These are phyloP conservation scores for Amblyjoppa fuscipennis DNA, from an alignment of 2,888 invertebrate species.

Conservation along the genomic window DNA sequence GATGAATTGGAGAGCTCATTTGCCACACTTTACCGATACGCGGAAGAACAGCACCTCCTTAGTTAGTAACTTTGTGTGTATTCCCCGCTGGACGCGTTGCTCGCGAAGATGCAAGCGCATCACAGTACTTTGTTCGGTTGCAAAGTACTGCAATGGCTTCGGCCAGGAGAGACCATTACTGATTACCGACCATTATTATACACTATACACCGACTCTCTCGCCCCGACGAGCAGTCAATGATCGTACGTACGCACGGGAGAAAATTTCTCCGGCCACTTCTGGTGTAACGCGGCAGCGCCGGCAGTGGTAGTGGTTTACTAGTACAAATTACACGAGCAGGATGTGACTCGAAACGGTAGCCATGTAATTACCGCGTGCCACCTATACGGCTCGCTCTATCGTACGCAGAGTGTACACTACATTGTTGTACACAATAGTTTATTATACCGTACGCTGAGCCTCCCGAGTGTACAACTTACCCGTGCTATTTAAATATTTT, in stretches of 20 bases:
- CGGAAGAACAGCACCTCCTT: conserved; percentile 16
- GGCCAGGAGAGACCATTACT: conserved; percentile 35
- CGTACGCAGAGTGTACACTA: conserved; percentile 22
- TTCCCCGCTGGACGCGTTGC: background rate
- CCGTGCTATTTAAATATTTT: conserved; percentile 58
- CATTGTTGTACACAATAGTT: conserved; percentile 36
- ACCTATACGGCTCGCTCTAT: conserved; percentile 38
- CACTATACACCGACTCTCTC: conserved; percentile 28
- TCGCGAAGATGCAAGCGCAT: conserved; percentile 21
- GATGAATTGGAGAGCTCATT: too few species aligned
- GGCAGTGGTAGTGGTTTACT: conserved; percentile 33
- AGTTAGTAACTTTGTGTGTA: conserved; percentile 22
- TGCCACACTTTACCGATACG: too few species aligned
- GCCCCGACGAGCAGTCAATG: conserved; percentile 55
- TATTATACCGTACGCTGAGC: conserved; percentile 16
- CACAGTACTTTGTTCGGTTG: conserved; percentile 27
- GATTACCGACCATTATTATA: conserved; percentile 62
- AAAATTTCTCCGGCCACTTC: conserved; percentile 50
- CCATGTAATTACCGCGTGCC: conserved; percentile 66
- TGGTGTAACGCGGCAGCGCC: conserved; percentile 13
- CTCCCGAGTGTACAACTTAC: conserved; percentile 34
- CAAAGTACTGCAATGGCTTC: conserved; percentile 43
- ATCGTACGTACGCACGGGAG: conserved; percentile 55
- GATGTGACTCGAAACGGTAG: conserved; percentile 68
- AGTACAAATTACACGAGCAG: conserved; percentile 64